Conservation (phyloP, 2,888 invertebrate species). For the Diabrotica balteata region DNA sequence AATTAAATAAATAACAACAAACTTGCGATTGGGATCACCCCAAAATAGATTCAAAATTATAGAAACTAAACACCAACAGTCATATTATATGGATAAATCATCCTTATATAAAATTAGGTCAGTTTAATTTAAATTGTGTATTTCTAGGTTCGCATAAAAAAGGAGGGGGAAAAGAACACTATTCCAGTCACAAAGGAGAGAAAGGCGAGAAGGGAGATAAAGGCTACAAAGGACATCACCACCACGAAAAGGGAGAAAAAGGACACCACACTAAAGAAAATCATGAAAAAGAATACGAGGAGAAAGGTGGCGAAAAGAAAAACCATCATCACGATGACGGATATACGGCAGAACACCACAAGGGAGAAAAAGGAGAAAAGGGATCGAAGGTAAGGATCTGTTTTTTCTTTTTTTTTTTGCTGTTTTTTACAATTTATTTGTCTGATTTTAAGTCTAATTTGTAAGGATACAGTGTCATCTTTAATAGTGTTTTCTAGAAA, state of each 20-base stretch:
- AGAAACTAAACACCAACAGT: no score
- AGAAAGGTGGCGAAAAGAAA: constrained; percentile 62
- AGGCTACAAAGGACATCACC: constrained; percentile 54
- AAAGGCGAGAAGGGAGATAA: constrained; percentile 56
- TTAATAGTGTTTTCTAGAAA: no score
- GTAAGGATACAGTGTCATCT: no score
- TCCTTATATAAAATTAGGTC: no score
- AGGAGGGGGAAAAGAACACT: constrained; percentile 51
- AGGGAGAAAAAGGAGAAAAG: constrained; percentile 64
- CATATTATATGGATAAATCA: no score
- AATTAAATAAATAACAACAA: no score
- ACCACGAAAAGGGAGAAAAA: constrained; percentile 53
- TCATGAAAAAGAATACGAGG: constrained; percentile 62
- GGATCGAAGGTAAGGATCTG: constrained; percentile 52
- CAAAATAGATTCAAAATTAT: no score
- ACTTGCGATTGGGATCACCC: no score
- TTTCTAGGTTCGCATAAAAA: constrained; percentile 40
- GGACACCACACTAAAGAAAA: constrained; percentile 60
- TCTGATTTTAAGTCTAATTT: no score
- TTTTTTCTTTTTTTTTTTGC: no score
- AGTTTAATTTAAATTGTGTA: not conserved
- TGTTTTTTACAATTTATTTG: no score
- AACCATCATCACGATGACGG: constrained; percentile 61
- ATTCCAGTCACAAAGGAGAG: constrained; percentile 47
- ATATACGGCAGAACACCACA: constrained; percentile 61